Base-by-base conservation (phyloP, 1,140 invertebrate genomes). In the Rhyzopertha dominica region DNA sequence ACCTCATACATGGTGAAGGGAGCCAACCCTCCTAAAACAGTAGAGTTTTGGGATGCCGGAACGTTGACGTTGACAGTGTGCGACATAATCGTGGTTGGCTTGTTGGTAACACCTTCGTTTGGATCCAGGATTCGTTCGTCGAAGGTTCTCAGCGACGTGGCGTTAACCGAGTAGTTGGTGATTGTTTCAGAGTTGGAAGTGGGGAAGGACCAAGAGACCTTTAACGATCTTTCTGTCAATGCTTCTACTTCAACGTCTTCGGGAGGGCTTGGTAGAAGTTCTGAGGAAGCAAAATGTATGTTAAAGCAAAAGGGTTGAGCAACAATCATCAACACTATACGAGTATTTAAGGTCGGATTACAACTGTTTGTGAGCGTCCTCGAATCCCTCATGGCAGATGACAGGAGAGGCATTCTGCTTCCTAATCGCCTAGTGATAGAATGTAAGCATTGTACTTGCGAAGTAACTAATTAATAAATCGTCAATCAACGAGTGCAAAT, bases 1-100 rank as follows among this genome's bases (percentile, higher is more conserved):
- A 90, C 73, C 59, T 89, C 84, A 60, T 90, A 90, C 85, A 89
- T 87, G 13, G 84, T 88, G 53, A 83, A 81, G 1, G 85, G 81
- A 1, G 73, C 65, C 25, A 81, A 68, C 64, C 77, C 71, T 35
- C 76, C 75, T 2, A 87, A 53, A 0, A 77, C 61, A 0, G 80
- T 70, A 25, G 68, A 74, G 2, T 76, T 79, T 44, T 75, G 69
- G 40, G 75, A 76, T 3, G 67, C 65, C 23, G 70, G 65, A 38
- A 81, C 70, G 70, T 77, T 70, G 12, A 67, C 34, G 5, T 67
- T 61, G 37, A 66, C 55, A 0, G 66, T 47, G 14, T 66, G 60
- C 18, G 48, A 62, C 37, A 17, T 41, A 2, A 61, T 63, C 17
- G 31, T 10, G 4, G 49, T 31, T 19, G 31, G 12, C 10, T 9